Base-by-base conservation (phyloP, 2,888 invertebrate genomes). In the Aelia acuminata region DNA sequence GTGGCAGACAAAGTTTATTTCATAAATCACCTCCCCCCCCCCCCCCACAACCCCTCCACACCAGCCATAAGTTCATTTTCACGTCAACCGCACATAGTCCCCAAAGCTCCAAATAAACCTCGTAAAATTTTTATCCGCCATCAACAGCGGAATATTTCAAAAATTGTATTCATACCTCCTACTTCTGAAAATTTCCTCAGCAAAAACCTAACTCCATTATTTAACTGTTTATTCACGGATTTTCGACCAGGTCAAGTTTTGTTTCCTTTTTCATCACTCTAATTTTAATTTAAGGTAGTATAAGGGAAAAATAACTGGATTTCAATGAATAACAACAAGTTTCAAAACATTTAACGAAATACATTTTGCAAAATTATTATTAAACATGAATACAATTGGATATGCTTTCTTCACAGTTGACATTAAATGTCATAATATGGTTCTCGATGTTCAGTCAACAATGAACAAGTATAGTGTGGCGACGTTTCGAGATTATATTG, bases 61-160 rank as follows among this genome's bases (percentile, higher is more conserved):
- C 43, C 80, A 47, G 80, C 80, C 39, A 80, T 80, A 80, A 80
- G 80, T 80, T 80, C 80, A 80, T 80, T 80, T 80, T n/a, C 80
- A 80, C 80, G 43, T 80, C 80, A 80, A 13, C 80, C 63, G 18
- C 63, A 70, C 57, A 26, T 26, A 70, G 63, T 35, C 63, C 63
- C 63, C 7, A 57, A 57, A 26, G 57, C 57, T 57, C 15, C 3
- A 8, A 3, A 57, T 57, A 70, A 70, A 70, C 13, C 63, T 70
- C 31, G 10, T 2, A 35, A 70, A 70, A 70, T 18, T 70, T n/a
- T 57, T 70, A 70, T 70, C 63, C 63, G 1, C 0, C 63, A 35
- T 70, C 63, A 70, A 70, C 63, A 70, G 18, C 63, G 8, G n/a
- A 35, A 70, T 70, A 70, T 70, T 35, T 70, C 63, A 70, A 35